Evolutionary conservation across 2,888 invertebrate genomes (phyloP), one percentile per base, ranked within the genome.

Genomic region (Lordiphosa andalusiaca): DNA sequence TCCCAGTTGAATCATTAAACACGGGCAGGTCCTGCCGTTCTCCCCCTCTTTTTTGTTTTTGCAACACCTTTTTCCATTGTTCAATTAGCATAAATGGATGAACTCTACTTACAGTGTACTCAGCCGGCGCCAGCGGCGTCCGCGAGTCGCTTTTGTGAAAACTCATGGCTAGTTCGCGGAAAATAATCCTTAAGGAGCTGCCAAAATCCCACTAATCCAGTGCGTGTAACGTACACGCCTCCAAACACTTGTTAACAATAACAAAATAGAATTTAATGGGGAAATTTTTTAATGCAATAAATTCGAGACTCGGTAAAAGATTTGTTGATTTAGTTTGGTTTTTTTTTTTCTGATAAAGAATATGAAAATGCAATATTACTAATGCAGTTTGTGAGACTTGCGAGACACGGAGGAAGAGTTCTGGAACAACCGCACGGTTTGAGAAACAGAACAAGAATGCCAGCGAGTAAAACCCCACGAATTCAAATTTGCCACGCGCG

Each of bases 391-490:
- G 72, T 61, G 65, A 72, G 52, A 56, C 61, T 67, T 62, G 54
- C 68, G 65, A 66, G 49, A 61, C 40, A 36, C 37, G 54, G 35
- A 33, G 37, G 38, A 12, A n/a, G 13, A 54, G 84, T 80, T 75
- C 69, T 80, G 75, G 75, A 71, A 82, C 88, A 86, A 88, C 89
- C 89, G 88, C 82, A 86, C 89, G 73, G 86, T 80, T 88, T 88
- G 87, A 87, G 84, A 85, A 86, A 82, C 86, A 84, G 88, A 89
- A 76, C 89, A 88, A 88, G 89, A 89, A 89, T 89, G 87, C 89
- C 86, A 88, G 49, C 82, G 72, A 84, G 82, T 78, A 67, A 64
- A 70, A 66, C 64, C 74, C 69, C 64, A 41, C 48, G 37, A 44
- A 37, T 41, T 33, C 44, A 23, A 54, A 40, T 19, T 23, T 55